phyloP scores from a whole-genome alignment of 1,140 invertebrate species.

The Globodera ellingtonae region DNA sequence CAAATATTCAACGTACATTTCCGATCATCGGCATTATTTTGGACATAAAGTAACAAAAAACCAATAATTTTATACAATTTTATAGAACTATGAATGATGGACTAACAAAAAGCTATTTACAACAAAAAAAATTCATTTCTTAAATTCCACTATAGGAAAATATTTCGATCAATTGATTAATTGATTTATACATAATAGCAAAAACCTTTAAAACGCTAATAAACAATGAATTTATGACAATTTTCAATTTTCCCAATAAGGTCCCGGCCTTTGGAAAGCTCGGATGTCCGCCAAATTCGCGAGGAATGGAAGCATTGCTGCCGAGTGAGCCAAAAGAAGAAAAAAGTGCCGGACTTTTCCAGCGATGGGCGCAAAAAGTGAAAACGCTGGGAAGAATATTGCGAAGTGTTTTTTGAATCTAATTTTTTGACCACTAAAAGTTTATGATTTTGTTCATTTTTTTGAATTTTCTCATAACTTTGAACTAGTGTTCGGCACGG shows the following conservation, averaged over 20 bases:
- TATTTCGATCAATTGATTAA: too few relatives aligned
- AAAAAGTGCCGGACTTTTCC: not conserved
- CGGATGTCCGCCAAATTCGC: conserved; percentile 28
- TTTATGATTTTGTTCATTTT: too few relatives aligned
- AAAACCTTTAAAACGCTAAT: not conserved
- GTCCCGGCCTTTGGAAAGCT: conserved; percentile 40
- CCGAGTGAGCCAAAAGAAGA: not conserved
- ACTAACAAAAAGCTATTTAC: too few relatives aligned
- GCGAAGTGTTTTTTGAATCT: not conserved
- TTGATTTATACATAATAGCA: not conserved
- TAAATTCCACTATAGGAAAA: too few relatives aligned
- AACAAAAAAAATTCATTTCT: too few relatives aligned
- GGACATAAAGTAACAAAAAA: conserved; percentile 45
- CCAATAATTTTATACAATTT: not conserved
- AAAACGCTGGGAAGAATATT: not conserved
- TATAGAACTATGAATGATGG: too few relatives aligned
- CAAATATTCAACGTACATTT: conserved; percentile 47
- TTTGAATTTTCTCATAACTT: too few relatives aligned
- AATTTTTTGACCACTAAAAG: not conserved
- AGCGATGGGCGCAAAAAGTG: not conserved
- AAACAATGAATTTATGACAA: not conserved
- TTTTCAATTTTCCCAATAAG: conserved; percentile 14
- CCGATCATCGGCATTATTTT: conserved; percentile 53
- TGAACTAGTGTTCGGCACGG: too few relatives aligned
- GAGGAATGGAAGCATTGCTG: not conserved